Base-by-base conservation (phyloP, 2,113 vertebrate genomes). In the Antennarius striatus region DNA sequence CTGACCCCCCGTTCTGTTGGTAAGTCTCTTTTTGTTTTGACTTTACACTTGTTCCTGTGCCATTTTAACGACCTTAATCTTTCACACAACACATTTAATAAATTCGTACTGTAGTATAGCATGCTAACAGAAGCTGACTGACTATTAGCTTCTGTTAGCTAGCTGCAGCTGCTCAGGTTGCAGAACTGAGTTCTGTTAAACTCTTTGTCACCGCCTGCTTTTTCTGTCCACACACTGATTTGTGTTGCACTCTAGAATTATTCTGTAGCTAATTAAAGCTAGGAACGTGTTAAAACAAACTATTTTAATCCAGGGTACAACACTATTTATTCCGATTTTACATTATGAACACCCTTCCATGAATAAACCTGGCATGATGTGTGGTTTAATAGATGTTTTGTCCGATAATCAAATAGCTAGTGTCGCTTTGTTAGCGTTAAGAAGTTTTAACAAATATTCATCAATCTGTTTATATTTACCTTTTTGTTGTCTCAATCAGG, bases 101-200 rank as follows among this genome's bases (percentile, higher is more conserved):
- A 4, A 43, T 17, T 6, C 7, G 4, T 6, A 14, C 0, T 10
- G 11, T 52, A 4, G 67, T 51, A 51, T 51, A 51, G 8, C 39
- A 32, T 3, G 50, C n/a, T 63, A 49, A 47, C 54, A 36, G 7
- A 10, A 13, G 43, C 22, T 22, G n/a, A 9, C 2, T 17, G 10
- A 9, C 2, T 17, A 6, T 2, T 45, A 30, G 71, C n/a, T 1
- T 6, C n/a, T n/a, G n/a, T n/a, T 4, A 10, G 69, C 29, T 83
- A 80, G 45, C 71, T 15, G 57, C 81, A 9, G 6, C 6, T 60
- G 52, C 11, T 17, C 12, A 36, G 36, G 14, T 13, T 59, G n/a
- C 48, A 65, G 61, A 42, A 86, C 84, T 76, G 42, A 49, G 32
- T 89, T 10, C 64, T 48, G 10, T 43, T 7, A 43, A 43, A 43